Percentiles rank a stretch among this genome's conserved stretches.
These are phyloP conservation scores for Drosophila sulfurigaster DNA, from an alignment of 1,140 invertebrate species.

Conservation along the genomic window DNA sequence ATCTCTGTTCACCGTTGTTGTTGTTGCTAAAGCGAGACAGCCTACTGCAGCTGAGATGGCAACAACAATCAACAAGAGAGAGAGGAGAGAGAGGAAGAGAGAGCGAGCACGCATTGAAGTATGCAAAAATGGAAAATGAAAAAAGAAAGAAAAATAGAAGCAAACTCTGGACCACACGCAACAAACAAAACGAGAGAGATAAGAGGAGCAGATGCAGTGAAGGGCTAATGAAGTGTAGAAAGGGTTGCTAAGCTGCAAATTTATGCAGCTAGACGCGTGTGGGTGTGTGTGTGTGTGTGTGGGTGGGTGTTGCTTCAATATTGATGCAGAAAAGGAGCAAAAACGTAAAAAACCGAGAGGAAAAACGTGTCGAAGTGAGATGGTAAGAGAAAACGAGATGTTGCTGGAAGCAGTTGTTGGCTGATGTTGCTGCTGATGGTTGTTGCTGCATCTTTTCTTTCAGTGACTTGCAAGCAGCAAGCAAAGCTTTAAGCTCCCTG, in stretches of 20 bases:
- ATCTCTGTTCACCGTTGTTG: neutral
- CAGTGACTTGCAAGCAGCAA: too few relatives aligned
- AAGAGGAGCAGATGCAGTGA: conserved; percentile 1
- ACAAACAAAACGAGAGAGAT: neutral
- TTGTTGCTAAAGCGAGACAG: conserved; percentile 8
- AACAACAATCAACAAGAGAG: neutral
- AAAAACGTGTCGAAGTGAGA: neutral
- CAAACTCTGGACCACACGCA: neutral
- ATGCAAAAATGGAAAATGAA: conserved; percentile 24
- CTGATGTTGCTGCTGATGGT: neutral
- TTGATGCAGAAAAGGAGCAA: neutral
- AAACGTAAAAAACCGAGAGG: neutral
- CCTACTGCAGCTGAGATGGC: conserved; percentile 1
- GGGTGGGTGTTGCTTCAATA: neutral
- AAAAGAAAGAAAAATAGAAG: conserved; percentile 4
- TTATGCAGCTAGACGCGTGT: conserved; percentile 18
- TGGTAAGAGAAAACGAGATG: neutral
- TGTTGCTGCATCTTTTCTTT: too few relatives aligned
- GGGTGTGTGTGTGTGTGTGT: neutral
- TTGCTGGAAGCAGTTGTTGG: neutral
- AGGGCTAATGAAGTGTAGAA: conserved; percentile 56
- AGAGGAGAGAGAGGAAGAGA: neutral
- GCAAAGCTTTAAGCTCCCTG: conserved; percentile 24
- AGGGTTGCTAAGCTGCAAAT: conserved; percentile 55
- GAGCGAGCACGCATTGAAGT: neutral